Evolutionary conservation across 2,113 vertebrate species (phyloP).

Genomic region (Planiliza haematocheilus): DNA sequence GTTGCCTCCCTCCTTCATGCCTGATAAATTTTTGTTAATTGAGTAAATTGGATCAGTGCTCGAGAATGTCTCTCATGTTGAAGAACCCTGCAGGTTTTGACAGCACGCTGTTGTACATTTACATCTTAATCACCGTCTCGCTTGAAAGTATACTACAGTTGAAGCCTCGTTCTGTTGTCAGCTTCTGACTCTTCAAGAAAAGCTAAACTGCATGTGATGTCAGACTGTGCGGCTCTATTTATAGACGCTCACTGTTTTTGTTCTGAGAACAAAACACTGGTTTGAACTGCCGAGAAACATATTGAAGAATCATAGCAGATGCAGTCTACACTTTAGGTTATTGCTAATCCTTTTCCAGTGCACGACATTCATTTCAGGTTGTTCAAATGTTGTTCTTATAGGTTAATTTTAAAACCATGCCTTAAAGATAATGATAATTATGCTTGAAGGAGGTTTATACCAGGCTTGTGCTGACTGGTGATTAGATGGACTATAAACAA

Average conservation of each 20-base stretch:
- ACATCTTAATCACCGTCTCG: not conserved
- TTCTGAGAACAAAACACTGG: conserved; percentile 3
- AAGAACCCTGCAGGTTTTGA: not conserved
- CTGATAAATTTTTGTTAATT: not conserved
- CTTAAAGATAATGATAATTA: no score
- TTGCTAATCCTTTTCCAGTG: not conserved
- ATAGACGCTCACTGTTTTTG: conserved; percentile 23
- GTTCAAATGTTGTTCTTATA: not conserved
- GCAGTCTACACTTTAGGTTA: not conserved
- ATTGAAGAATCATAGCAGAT: not conserved
- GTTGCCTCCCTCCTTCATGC: not conserved
- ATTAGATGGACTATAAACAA: no score
- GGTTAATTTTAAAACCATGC: no score
- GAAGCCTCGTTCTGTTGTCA: conserved; percentile 13
- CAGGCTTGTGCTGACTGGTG: no score
- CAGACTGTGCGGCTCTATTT: conserved; percentile 36
- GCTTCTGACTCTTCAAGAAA: conserved; percentile 4
- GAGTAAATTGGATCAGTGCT: conserved; percentile 6
- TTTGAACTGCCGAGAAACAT: conserved; percentile 15
- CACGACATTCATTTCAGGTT: not conserved
- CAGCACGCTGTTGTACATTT: not conserved
- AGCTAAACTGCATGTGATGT: conserved; percentile 29
- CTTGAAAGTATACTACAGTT: not conserved
- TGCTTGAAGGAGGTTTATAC: no score
- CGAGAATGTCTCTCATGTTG: not conserved